phyloP scores from a whole-genome alignment of 1,140 invertebrate species.

The Drosophila cardini region DNA sequence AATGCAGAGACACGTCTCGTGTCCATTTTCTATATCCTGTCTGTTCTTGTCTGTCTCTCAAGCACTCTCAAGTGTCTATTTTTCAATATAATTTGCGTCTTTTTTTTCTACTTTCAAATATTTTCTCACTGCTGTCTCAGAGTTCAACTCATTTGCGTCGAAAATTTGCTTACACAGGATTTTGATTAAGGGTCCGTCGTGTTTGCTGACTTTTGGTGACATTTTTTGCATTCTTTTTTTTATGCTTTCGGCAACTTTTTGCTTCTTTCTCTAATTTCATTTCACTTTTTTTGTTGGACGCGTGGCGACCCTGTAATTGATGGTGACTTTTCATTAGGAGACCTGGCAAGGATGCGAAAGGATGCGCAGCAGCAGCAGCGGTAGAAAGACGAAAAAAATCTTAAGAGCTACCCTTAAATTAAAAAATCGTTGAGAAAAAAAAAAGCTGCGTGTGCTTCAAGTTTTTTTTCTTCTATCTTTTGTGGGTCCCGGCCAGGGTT shows the following conservation, averaged over 20 bases:
- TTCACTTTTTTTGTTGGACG: constrained; percentile 51
- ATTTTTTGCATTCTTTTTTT: constrained; percentile 49
- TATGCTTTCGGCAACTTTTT: constrained; percentile 33
- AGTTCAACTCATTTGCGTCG: constrained; percentile 46
- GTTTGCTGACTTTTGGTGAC: constrained; percentile 67
- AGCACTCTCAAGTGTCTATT: constrained; percentile 33
- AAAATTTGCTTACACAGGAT: constrained; percentile 67
- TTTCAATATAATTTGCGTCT: constrained; percentile 40
- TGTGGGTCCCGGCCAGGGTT: constrained; percentile 32
- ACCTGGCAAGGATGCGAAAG: constrained; percentile 58
- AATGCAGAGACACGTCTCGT: constrained; percentile 57
- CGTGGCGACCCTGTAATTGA: constrained; percentile 73
- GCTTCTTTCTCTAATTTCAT: constrained; percentile 51
- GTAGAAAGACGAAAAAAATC: constrained; percentile 39
- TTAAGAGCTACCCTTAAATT: constrained; percentile 70
- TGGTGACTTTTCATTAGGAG: constrained; percentile 73
- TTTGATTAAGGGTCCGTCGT: constrained; percentile 47
- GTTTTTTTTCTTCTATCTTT: constrained; percentile 55
- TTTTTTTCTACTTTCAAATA: constrained; percentile 1
- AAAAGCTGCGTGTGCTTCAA: constrained; percentile 72
- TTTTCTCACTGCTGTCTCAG: neutral
- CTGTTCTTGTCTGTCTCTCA: neutral
- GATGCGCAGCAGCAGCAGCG: constrained; percentile 48
- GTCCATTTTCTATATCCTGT: constrained; percentile 2
- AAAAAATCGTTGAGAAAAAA: constrained; percentile 49